Percentiles rank a stretch among this genome's conserved stretches.
phyloP scores from a whole-genome alignment of 1,140 invertebrate species.

The Caenorhabditis remanei region DNA sequence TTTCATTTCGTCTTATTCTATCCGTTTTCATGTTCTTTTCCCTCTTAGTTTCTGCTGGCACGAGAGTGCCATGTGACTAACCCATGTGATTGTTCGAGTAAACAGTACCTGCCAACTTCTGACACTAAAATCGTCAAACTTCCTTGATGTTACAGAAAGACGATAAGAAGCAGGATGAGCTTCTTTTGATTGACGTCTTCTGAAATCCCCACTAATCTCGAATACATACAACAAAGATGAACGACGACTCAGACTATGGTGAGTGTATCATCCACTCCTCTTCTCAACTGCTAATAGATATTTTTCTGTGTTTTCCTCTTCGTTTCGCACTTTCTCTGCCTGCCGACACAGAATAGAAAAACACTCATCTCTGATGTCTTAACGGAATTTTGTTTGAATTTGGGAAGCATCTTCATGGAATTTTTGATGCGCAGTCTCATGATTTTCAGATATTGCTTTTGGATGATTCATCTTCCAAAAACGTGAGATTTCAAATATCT shows the following conservation, averaged over 20 bases:
- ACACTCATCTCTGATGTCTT: conserved; percentile 24
- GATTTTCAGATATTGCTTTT: conserved; percentile 13
- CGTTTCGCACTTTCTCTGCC: neutral
- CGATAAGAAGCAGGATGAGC: neutral
- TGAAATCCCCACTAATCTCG: conserved; percentile 18
- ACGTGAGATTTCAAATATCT: neutral
- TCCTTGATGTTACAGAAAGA: conserved; percentile 23
- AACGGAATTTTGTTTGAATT: neutral
- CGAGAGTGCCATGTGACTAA: conserved; percentile 41
- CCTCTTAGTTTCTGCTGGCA: neutral
- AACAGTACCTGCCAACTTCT: conserved; percentile 38
- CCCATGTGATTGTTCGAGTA: conserved; percentile 49
- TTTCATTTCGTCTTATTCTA: neutral
- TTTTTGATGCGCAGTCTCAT: neutral
- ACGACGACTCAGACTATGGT: conserved; percentile 9
- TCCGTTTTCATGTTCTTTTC: neutral
- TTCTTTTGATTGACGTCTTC: conserved; percentile 34
- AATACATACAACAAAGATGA: conserved; percentile 7
- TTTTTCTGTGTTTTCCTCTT: conserved; percentile 2
- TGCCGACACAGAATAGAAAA: neutral
- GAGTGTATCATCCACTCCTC: neutral
- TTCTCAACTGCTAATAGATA: neutral
- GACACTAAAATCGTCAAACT: neutral
- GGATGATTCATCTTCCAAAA: neutral
- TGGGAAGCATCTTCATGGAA: neutral